Base-by-base conservation (phyloP, 2,888 invertebrate genomes). In the Macropis europaea region DNA sequence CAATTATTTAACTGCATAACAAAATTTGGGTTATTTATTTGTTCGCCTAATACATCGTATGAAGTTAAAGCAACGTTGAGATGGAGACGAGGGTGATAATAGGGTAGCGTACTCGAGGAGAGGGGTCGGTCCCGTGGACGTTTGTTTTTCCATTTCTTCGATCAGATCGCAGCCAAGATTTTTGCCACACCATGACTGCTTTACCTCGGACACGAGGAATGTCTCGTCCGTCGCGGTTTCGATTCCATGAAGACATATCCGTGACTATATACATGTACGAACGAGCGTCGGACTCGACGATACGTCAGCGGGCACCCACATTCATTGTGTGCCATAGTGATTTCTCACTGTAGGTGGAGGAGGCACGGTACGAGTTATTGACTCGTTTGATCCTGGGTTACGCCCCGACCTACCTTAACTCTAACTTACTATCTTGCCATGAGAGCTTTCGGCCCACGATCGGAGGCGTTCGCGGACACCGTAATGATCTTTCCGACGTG, bases 381-480 rank as follows among this genome's bases (percentile, higher is more conserved):
- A 86, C 86, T 87, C 82, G 86, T 86, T 84, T 81, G 85, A 85
- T 86, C 83, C 83, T 86, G 82, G 84, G 86, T 87, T 86, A 87
- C 87, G 86, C 87, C 87, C 85, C 86, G 84, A 86, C 86, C 86
- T 86, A 86, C 83, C 86, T 84, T 81, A 87, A 86, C 82, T 81
- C 75, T 76, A 73, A 84, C 80, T 82, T 84, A 84, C 82, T 79
- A 85, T 85, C 82, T 81, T 79, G 79, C 79, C 75, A 75, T 79
- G 74, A 72, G 77, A 77, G 75, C 73, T 54, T 62, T 77, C 76
- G 76, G 62, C 74, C 77, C 71, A 74, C 74, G 77, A 64, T 53
- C 43, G 17, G 19, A 30, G 48, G 11, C 42, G 22, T 52, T 54
- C 47, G 40, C 28, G 30, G 36, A 30, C 59, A 36, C 61, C 32